phyloP scores from a whole-genome alignment of 2,113 vertebrate species.

The Plotosus lineatus region DNA sequence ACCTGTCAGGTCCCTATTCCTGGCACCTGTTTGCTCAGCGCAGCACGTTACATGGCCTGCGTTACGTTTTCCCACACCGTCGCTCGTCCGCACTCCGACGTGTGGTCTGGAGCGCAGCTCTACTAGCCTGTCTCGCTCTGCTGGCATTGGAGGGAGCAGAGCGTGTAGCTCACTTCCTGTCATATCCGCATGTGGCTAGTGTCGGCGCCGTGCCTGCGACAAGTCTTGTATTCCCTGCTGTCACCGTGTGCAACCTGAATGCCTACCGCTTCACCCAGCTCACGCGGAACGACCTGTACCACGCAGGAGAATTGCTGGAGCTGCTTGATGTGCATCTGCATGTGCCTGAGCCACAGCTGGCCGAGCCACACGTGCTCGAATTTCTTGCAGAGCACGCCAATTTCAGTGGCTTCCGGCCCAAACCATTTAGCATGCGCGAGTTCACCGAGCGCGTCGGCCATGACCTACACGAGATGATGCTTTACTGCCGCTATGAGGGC shows the following conservation, averaged over 20 bases:
- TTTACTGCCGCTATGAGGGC: conserved; percentile 96
- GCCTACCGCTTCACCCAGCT: conserved; percentile 90
- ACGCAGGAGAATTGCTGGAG: conserved; percentile 90
- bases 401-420: conserved; percentile 92
- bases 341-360: conserved; percentile 88
- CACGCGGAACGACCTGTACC: conserved; percentile 95
- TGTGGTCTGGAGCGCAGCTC: conserved; percentile 87
- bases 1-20: conserved; percentile 60
- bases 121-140: conserved; percentile 87
- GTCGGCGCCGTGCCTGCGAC: conserved; percentile 89
- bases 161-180: conserved; percentile 91
- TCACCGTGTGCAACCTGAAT: conserved; percentile 97
- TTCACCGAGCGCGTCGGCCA: conserved; percentile 94
- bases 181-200: conserved; percentile 94
- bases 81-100: conserved; percentile 82
- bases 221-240: conserved; percentile 90
- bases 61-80: conserved; percentile 86
- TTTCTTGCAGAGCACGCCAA: conserved; percentile 85
- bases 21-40: conserved; percentile 89
- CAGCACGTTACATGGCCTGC: conserved; percentile 92
- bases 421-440: conserved; percentile 95
- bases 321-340: conserved; percentile 90
- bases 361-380: conserved; percentile 84
- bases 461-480: conserved; percentile 96
- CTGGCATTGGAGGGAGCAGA: conserved; percentile 89